phyloP scores from a whole-genome alignment of 1,140 invertebrate genomes.

The Saxidomus purpurata region DNA sequence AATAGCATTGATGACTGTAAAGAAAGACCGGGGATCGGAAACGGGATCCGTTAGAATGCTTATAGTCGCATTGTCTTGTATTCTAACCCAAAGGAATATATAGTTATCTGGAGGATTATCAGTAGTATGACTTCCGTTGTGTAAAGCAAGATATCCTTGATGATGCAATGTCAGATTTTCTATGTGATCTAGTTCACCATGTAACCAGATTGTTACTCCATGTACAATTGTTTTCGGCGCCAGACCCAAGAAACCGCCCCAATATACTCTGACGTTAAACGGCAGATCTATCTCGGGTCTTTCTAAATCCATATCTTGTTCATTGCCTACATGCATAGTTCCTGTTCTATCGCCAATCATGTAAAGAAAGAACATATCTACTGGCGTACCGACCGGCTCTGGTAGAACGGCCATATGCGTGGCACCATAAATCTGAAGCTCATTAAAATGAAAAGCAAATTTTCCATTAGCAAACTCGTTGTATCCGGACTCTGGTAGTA shows the following conservation, averaged over 20 bases:
- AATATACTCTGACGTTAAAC: constrained; percentile 78
- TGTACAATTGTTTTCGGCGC: constrained; percentile 78
- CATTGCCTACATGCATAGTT: constrained; percentile 77
- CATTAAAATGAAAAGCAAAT: constrained; percentile 77
- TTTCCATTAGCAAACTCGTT: constrained; percentile 76
- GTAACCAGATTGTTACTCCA: constrained; percentile 78
- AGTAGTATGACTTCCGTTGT: constrained; percentile 73
- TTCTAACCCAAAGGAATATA: constrained; percentile 71
- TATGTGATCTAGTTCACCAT: constrained; percentile 76
- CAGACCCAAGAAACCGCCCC: constrained; percentile 75
- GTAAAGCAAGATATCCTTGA: constrained; percentile 73
- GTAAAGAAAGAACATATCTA: constrained; percentile 76
- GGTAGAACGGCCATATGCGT: constrained; percentile 78
- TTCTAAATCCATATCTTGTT: constrained; percentile 77
- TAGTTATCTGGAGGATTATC: constrained; percentile 59
- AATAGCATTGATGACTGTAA: constrained; percentile 67
- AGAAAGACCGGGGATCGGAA: constrained; percentile 58
- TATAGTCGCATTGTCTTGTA: constrained; percentile 79
- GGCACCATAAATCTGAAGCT: constrained; percentile 80
- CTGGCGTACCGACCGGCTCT: constrained; percentile 70
- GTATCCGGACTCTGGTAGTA: constrained; percentile 76
- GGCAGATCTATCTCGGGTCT: constrained; percentile 80
- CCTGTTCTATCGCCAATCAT: constrained; percentile 81
- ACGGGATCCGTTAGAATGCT: constrained; percentile 71
- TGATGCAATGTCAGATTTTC: constrained; percentile 79